Base-by-base conservation (phyloP, 2,888 invertebrate genomes). In the Mesoligia furuncula region DNA sequence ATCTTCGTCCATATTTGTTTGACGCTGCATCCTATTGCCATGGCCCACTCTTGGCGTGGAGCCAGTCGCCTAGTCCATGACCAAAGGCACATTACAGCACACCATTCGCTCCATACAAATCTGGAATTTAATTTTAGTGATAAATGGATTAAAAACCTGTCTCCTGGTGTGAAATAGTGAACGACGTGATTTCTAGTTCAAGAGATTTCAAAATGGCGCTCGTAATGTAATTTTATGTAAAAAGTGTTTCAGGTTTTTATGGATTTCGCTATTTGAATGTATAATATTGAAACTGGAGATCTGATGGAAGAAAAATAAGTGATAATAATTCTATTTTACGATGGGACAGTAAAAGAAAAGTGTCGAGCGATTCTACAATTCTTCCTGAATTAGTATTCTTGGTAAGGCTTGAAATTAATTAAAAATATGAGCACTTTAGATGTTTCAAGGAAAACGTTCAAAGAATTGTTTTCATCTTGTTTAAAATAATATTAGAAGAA, bases 111-210 rank as follows among this genome's bases (percentile, higher is more conserved):
- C 42, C 86, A 78, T 87, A 86, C 85, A 83, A 86, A 85, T 87
- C 78, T 74, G 85, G 79, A 88, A 86, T 87, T 88, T 88, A 84
- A 87, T 89, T 86, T 88, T 62, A 83, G 82, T 86, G 85, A 93
- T 90, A 90, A 91, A 93, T 93, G 91, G 90, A 90, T 92, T 90
- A 90, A 91, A 91, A 90, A 87, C 79, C 83, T 80, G 79, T 85
- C 87, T 83, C 57, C 73, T 79, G 45, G 76, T 80, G 81, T 88
- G 80, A 88, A 86, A 89, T 86, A 87, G 65, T 73, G 83, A 82
- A 73, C 24, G 76, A 85, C 76, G 81, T 88, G 86, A 83, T 83
- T 84, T 81, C 77, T 80, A 76, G 75, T 64, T 76, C 73, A 74
- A 81, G 36, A 42, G 45, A 71, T 75, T 83, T 79, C n/a, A 75